Evolutionary conservation across 2,888 invertebrate species (phyloP), one percentile per base, ranked within the genome.

Genomic region (Pinctada fucata): DNA sequence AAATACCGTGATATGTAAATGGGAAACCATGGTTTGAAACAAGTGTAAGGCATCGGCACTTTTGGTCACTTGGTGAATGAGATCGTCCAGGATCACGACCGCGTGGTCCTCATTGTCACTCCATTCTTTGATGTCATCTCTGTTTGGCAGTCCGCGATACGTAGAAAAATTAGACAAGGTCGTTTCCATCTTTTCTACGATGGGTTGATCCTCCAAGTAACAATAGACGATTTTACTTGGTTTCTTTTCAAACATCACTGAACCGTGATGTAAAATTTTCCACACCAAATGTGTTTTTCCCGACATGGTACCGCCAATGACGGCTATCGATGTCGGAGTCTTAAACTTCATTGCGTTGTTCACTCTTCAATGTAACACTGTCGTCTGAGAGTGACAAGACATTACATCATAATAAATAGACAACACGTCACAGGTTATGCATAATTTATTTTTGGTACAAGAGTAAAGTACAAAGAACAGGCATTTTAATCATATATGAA

Each of bases 71-170:
- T 31, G 31, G 31, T 31, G 31, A 31, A 31, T 31, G 31, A 31
- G 31, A 31, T 31, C 78, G 65, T 78, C 78, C 6, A 78, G 45
- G 2, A 78, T 68, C 49, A 78, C n/a, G 3, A 74, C 51, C 45
- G 74, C 70, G 64, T 78, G 78, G 4, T 31, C 49, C 8, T 2
- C 6, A 2, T 63, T 51, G 6, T 50, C 52, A 65, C 47, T 69
- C 74, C 73, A 74, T 68, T 78, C 74, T 5, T 72, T 13, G 58
- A 78, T 45, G 31, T 74, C 31, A 65, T 78, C 73, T 70, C 31
- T 74, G 10, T 51, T 51, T 8, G 78, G 78, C 31, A 31, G 31
- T 31, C 31, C 31, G 31, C 31, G 31, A 31, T 31, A 31, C 31
- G 31, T 31, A 31, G 51, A 78, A 48, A 52, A 52, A 52, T 67